Percentiles rank a stretch among this genome's conserved stretches.
Conservation (phyloP, 2,888 invertebrate genomes). For the Sinhomidia bicolor region DNA sequence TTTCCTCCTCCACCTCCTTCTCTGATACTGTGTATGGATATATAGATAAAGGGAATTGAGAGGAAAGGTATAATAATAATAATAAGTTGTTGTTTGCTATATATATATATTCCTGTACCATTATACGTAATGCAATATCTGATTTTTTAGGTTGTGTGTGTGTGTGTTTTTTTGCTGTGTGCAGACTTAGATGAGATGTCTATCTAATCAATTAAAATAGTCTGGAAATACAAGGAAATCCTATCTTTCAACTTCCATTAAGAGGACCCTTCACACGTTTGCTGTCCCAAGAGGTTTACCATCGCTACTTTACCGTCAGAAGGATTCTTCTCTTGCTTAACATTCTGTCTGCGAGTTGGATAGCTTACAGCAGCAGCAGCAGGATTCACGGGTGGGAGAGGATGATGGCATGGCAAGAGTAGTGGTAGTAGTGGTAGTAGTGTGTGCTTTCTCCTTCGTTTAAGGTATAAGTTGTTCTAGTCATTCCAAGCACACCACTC, state of each 20-base stretch:
- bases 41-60: too few relatives aligned
- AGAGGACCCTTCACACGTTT: constrained; percentile 80
- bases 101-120: too few relatives aligned
- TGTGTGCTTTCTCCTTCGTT: constrained; percentile 25
- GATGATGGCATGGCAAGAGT: too few relatives aligned
- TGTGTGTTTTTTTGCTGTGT: too few relatives aligned
- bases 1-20: background rate
- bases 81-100: background rate
- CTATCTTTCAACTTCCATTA: constrained; percentile 81
- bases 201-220: constrained; percentile 81
- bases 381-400: background rate
- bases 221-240: constrained; percentile 80
- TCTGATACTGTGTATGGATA: too few relatives aligned
- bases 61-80: too few relatives aligned
- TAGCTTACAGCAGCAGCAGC: constrained; percentile 10
- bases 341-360: constrained; percentile 45
- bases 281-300: constrained; percentile 75
- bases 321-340: constrained; percentile 38
- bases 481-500: too few relatives aligned
- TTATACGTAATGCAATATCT: background rate
- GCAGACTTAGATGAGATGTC: constrained; percentile 79
- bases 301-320: constrained; percentile 52
- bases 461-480: background rate
- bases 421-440: too few relatives aligned
- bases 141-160: constrained; percentile 17